Evolutionary conservation across 2,888 invertebrate species (phyloP).

Genomic region (Dysmachus trigonus): DNA sequence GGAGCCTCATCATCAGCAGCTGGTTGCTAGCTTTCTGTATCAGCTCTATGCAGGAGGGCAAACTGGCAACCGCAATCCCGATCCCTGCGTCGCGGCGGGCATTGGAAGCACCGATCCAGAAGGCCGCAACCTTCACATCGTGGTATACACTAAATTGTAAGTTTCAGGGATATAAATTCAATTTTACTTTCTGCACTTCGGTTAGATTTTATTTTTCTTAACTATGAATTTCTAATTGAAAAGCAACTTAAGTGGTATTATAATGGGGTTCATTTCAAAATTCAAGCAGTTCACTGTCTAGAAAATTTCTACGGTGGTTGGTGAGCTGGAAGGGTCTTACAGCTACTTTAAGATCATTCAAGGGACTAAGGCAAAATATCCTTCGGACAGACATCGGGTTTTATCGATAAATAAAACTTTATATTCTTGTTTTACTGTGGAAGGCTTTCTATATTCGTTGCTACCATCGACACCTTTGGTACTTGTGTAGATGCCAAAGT

Average conservation of each 20-base stretch:
- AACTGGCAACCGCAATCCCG: slow-evolving; percentile 92
- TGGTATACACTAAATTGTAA: slow-evolving; percentile 63
- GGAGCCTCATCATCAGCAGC: slow-evolving; percentile 56
- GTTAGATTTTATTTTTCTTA: neutral
- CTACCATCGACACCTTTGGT: neutral
- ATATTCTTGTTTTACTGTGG: neutral
- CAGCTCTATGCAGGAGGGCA: slow-evolving; percentile 86
- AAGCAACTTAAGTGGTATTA: neutral
- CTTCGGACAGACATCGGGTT: neutral
- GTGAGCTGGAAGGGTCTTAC: neutral
- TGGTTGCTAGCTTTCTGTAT: slow-evolving; percentile 72
- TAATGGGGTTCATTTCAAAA: neutral
- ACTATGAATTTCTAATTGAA: neutral
- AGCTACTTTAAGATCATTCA: slow-evolving; percentile 18
- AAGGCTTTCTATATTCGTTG: neutral
- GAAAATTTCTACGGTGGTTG: neutral
- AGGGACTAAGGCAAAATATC: slow-evolving; percentile 29
- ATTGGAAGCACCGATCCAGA: slow-evolving; percentile 89
- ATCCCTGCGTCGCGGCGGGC: slow-evolving; percentile 77
- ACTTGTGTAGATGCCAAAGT: neutral
- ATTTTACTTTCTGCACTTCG: slow-evolving; percentile 4
- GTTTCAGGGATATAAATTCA: slow-evolving; percentile 7
- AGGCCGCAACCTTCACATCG: slow-evolving; percentile 85
- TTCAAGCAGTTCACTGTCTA: slow-evolving; percentile 15
- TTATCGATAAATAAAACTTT: neutral